Evolutionary conservation across 1,140 invertebrate species (phyloP), one percentile per base, ranked within the genome.

Genomic region (Dendroctonus valens): DNA sequence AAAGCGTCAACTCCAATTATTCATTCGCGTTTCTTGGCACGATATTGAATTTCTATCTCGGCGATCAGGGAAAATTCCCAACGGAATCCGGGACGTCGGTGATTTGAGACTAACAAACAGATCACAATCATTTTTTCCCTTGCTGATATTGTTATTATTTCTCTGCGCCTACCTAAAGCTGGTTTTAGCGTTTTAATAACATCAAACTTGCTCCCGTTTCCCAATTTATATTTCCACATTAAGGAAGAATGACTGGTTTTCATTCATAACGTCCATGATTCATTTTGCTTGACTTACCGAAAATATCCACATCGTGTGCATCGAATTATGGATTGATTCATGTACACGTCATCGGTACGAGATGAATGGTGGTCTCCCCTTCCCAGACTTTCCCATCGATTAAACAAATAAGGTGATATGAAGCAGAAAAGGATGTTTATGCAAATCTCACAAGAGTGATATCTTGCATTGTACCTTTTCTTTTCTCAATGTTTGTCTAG

Each of bases 281-380:
- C 26, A 26, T 26, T 26, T 26, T 26, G 26, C 26, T 26, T 26
- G 26, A 26, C 26, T 26, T 2, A 26, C 26, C 26, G 26, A 26
- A 26, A 26, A 26, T 26, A 26, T 26, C 26, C 26, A 26, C 3
- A 26, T 3, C 26, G 26, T 26, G 26, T 26, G 26, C 26, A 26
- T 26, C 26, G 26, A 26, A 26, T 26, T 26, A 26, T 26, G 26
- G 26, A 55, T 41, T 38, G 53, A 38, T 9, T 55, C 26, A 40
- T 55, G 11, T 4, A 11, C 11, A 55, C 44, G 44, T 46, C 44
- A 4, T 46, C 2, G 44, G 4, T 38, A 40, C 11, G 53, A 41
- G 53, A 55, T 55, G 53, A 55, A 55, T 55, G 53, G 41, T 9
- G 26, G 39, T 52, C 42, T 46, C 42, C 12, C 42, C 42, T 46